Conservation (phyloP, 2,113 vertebrate genomes). For the Erythrocercus mccallii region DNA sequence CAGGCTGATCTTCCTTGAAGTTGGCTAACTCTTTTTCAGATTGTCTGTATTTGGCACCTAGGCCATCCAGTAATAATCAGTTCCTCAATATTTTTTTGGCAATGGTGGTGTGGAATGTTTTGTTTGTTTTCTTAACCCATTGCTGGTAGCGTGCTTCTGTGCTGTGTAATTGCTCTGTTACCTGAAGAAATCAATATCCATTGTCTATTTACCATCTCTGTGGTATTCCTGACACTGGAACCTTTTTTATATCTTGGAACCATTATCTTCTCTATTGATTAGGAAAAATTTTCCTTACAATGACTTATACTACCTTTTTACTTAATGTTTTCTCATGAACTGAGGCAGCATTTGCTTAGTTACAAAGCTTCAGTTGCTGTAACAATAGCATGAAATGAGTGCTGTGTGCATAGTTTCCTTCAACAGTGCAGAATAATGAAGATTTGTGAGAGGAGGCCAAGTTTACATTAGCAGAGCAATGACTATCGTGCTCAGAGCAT, state of each 20-base stretch:
- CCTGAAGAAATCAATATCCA: neutral
- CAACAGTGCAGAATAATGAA: neutral
- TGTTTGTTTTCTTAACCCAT: neutral
- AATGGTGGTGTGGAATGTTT: neutral
- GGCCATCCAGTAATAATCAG: neutral
- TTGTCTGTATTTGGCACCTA: neutral
- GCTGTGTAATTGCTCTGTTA: neutral
- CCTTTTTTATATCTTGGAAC: neutral
- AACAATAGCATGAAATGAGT: neutral
- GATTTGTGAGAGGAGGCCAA: neutral
- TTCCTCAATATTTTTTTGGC: neutral
- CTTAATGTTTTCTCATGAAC: neutral
- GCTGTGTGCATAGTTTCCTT: neutral
- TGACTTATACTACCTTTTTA: neutral
- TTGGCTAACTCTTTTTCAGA: neutral
- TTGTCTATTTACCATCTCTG: neutral
- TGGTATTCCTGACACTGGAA: neutral
- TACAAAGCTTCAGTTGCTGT: neutral
- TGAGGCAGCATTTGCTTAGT: neutral
- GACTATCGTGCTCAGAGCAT: neutral
- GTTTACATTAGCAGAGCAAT: neutral
- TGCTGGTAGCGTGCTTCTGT: neutral
- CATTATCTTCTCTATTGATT: neutral
- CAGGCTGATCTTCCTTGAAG: neutral
- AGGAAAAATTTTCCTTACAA: neutral